Base-by-base conservation (phyloP, 2,113 vertebrate genomes). In the Centropristis striata region DNA sequence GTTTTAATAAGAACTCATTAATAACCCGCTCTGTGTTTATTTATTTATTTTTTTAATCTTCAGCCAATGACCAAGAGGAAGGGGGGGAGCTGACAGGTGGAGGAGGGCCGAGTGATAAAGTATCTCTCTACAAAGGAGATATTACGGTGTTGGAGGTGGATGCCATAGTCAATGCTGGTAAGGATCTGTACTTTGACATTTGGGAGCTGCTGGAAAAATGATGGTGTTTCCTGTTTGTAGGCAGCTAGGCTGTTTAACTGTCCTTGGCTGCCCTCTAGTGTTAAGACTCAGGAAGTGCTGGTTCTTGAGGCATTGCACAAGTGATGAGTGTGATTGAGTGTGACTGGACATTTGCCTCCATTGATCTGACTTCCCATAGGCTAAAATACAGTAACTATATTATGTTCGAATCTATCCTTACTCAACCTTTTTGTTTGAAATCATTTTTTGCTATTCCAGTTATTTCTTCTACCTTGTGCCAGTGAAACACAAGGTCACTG, bases 101-200 rank as follows among this genome's bases (percentile, higher is more conserved):
- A 81, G 82, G 71, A 39, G 82, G 87, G 8, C 64, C 96, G 93
- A 96, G 92, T 28, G 97, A 98, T 84, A 98, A 99, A 91, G 96
- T 99, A 23, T 98, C 97, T 81, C 96, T 99, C 58, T 98, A 99
- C 63, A 97, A 96, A 96, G 98, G 98, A 64, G 98, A 99, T 90
- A 99, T 99, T 75, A 99, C 98, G 0, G 79, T 96, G 80, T 94
- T 99, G 71, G 98, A 99, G 91, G 92, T 98, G 77, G 98, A 99
- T 71, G 97, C 97, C 86, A 97, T 99, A 13, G 98, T 99, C 87
- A 99, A 99, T 94, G 98, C 98, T 66, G 98, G 98, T 99, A 96
- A 93, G 97, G 85, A 68, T 69, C 54, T 71, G 9, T 2, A 15
- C 46, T 78, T 60, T 67, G 44, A 63, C 70, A 51, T 54, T 16